phyloP scores from a whole-genome alignment of 2,888 invertebrate genomes.

The Ennomos quercinarius region DNA sequence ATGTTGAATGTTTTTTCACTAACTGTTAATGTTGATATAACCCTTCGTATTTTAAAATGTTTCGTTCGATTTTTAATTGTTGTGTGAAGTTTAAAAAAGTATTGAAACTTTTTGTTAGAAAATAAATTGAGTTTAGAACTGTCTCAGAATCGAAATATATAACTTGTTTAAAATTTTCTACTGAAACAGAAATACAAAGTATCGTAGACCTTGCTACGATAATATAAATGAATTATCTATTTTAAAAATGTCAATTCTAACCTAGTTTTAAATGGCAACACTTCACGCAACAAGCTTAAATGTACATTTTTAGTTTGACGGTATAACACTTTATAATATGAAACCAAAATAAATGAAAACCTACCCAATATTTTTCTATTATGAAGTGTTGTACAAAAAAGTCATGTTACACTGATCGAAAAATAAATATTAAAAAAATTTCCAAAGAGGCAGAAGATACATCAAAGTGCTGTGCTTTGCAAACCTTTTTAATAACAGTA shows the following conservation, averaged over 20 bases:
- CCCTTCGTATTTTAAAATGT: slow-evolving; percentile 48
- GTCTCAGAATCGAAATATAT: not conserved
- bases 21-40: slow-evolving; percentile 83
- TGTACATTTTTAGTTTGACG: slow-evolving; percentile 16
- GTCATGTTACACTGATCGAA: slow-evolving; percentile 27
- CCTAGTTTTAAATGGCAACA: slow-evolving; percentile 1
- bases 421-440: slow-evolving; percentile 13
- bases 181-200: not conserved
- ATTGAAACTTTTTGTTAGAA: no score
- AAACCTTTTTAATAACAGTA: no score
- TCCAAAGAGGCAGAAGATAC: no score
- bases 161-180: no score
- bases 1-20: slow-evolving; percentile 84
- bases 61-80: slow-evolving; percentile 46
- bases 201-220: not conserved
- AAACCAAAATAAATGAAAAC: not conserved
- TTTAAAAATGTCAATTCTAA: not conserved
- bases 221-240: not conserved
- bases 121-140: no score
- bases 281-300: slow-evolving; percentile 17
- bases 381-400: slow-evolving; percentile 20
- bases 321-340: slow-evolving; percentile 17
- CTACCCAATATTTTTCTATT: slow-evolving; percentile 5
- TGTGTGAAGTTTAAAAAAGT: slow-evolving; percentile 28
- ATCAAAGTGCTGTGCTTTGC: no score